A percentile compares a stretch with the other conserved stretches of the same genome.
Evolutionary conservation across 2,113 vertebrate species (phyloP).

Genomic region (Cephalopholis sonnerati): DNA sequence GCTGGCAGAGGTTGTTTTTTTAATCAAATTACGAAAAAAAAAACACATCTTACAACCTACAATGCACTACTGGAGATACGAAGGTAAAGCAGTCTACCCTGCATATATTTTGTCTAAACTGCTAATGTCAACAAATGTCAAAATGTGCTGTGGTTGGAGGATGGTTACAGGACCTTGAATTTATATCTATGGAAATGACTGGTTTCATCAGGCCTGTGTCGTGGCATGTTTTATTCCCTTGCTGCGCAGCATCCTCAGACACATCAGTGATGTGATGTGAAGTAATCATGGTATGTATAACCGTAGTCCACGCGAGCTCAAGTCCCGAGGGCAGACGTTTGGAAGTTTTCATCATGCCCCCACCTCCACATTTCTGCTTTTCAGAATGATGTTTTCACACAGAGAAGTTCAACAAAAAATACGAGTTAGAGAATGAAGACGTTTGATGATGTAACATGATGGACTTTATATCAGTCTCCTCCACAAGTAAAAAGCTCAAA

Average conservation of each 20-base stretch:
- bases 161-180: neutral
- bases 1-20: neutral
- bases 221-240: neutral
- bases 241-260: neutral
- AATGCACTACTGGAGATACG: neutral
- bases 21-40: neutral
- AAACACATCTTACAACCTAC: neutral
- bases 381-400: too few species aligned
- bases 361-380: neutral
- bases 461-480: neutral
- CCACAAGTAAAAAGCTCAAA: neutral
- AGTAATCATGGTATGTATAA: neutral
- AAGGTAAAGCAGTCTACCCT: neutral
- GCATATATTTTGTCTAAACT: neutral
- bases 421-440: neutral
- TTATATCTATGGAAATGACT: slow-evolving; percentile 1
- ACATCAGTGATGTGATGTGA: neutral
- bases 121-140: neutral
- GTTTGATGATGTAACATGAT: neutral
- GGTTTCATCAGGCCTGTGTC: neutral
- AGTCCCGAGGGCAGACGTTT: neutral
- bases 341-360: neutral
- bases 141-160: neutral
- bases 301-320: neutral
- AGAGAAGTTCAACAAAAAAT: neutral